These are phyloP conservation scores for Hydropotes inermis DNA, from an alignment of 2,113 vertebrate genomes.

Conservation along the genomic window DNA sequence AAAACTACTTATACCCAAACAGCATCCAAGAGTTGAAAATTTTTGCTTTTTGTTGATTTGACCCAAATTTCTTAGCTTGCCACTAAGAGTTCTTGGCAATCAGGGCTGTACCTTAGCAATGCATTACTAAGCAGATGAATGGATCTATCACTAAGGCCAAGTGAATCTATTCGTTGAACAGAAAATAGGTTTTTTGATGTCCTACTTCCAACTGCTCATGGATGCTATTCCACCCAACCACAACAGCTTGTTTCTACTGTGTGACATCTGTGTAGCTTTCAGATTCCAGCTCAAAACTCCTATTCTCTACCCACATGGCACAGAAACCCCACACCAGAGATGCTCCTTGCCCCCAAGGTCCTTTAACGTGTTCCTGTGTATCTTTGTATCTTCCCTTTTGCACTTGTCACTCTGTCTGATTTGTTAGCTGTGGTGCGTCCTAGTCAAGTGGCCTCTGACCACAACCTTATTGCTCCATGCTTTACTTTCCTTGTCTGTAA, in stretches of 20 bases:
- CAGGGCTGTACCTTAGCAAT: background rate
- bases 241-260: background rate
- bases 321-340: background rate
- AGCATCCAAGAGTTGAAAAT: background rate
- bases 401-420: background rate
- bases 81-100: background rate
- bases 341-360: background rate
- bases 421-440: background rate
- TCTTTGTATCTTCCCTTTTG: background rate
- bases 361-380: background rate
- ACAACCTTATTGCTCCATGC: background rate
- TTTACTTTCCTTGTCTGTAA: background rate
- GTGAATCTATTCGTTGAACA: background rate
- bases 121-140: background rate
- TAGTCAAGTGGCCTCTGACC: background rate
- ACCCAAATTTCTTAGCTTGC: background rate
- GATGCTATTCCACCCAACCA: background rate
- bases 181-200: background rate
- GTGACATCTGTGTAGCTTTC: background rate
- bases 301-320: background rate
- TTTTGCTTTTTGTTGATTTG: slow-evolving; percentile 20
- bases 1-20: background rate
- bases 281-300: background rate
- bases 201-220: background rate
- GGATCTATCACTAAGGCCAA: background rate